Evolutionary conservation across 92 coral and sea anemone genomes (phyloP), one percentile per base, ranked within the genome.

Genomic region (Siderastrea siderea): DNA sequence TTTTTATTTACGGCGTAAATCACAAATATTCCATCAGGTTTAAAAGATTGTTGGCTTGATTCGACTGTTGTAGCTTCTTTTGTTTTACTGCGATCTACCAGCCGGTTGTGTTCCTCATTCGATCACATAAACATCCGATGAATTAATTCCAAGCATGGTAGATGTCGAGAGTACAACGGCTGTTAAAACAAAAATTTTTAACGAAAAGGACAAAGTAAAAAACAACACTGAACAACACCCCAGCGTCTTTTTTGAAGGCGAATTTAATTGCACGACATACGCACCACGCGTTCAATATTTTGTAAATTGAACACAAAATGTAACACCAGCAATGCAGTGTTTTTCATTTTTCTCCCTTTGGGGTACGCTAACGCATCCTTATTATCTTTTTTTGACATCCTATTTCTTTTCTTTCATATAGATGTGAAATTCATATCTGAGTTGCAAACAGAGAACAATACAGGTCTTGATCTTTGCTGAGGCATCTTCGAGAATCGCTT

Each of bases 1-100:
- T 82, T 43, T n/a, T 52, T n/a, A 17, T 57, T 82, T 69, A 19
- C 47, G 43, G 60, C 58, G 7, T 45, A 62, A 79, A 38, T 63
- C 71, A 47, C 47, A 50, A 79, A 43, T 79, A 47, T 19, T 64
- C 19, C 12, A n/a, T 79, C 71, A 11, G 59, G 60, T 55, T 57
- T 38, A 47, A 63, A 1, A 15, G 54, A 62, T 79, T 49, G 59
- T 79, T 50, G 46, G 13, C 60, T 12, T 70, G 47, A 7, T 50
- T 17, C 7, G 6, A 11, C 47, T 68, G 50, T 44, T 11, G 45
- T 46, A 7, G 16, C 13, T 68, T 44, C 44, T 45, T 7, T 47
- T 2, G 5, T 64, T 7, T 64, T 3, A 64, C 26, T 4, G 1
- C 26, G n/a, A 26, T 26, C 38, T 44, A 10, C 47, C 6, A 4